Conservation (phyloP, 35 echinoderm and acorn worm genomes). For the Lytechinus pictus region DNA sequence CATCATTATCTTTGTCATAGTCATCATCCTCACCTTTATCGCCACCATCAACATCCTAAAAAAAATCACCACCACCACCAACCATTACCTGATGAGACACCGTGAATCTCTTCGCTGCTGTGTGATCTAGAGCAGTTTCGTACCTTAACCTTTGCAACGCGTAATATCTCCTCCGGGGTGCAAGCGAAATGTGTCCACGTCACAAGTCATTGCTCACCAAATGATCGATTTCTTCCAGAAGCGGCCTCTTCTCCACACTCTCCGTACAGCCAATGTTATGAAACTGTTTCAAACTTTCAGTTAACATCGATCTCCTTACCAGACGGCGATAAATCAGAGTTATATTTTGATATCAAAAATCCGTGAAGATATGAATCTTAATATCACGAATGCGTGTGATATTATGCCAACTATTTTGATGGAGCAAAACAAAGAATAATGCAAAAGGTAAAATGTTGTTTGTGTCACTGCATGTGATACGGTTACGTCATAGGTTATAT, state of each 20-base stretch:
- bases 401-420: background rate
- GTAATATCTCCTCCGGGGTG: background rate
- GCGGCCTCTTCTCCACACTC: background rate
- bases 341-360: background rate
- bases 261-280: background rate
- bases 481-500: background rate
- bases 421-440: background rate
- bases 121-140: slow-evolving; percentile 30
- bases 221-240: background rate
- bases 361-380: background rate
- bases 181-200: slow-evolving; percentile 14
- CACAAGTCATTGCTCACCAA: background rate
- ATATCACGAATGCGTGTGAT: background rate
- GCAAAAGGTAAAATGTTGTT: background rate
- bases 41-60: background rate
- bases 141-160: slow-evolving; percentile 1
- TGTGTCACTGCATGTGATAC: background rate
- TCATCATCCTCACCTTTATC: background rate
- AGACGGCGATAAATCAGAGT: background rate
- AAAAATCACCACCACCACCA: background rate
- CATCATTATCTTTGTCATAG: no score
- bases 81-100: background rate
- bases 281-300: background rate
- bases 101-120: slow-evolving; percentile 24
- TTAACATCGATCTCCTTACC: background rate